Conservation (phyloP, 2,888 invertebrate genomes). For the Folsomia candida region DNA sequence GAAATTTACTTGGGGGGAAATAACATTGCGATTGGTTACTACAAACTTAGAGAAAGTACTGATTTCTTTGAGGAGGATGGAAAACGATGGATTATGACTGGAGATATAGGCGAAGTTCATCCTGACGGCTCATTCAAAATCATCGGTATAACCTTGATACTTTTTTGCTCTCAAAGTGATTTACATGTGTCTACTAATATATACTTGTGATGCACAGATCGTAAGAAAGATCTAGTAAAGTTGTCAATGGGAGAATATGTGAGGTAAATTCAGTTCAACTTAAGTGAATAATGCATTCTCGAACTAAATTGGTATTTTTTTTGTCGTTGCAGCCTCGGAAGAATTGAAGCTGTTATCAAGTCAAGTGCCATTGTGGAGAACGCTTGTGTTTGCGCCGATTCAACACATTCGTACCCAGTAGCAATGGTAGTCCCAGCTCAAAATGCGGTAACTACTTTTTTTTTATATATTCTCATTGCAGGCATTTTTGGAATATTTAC, state of each 20-base stretch:
- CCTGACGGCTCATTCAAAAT: conserved; percentile 92
- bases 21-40: conserved; percentile 90
- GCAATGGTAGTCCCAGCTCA: conserved; percentile 78
- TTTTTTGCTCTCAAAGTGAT: not conserved
- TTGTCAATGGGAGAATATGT: conserved; percentile 97
- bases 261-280: no score
- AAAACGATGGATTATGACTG: conserved; percentile 88
- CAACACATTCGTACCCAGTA: conserved; percentile 77
- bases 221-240: conserved; percentile 98
- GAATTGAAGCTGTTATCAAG: conserved; percentile 92
- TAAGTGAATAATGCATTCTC: no score
- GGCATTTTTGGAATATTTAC: no score
- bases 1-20: conserved; percentile 62
- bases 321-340: conserved; percentile 90
- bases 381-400: conserved; percentile 94
- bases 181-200: no score
- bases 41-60: conserved; percentile 82
- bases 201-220: conserved; percentile 63
- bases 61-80: conserved; percentile 82
- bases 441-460: conserved; percentile 57
- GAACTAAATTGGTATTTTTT: no score
- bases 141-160: conserved; percentile 67
- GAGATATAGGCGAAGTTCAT: conserved; percentile 93
- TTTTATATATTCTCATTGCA: not conserved
- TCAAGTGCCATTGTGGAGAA: conserved; percentile 93